Conservation (phyloP, 2,113 vertebrate genomes). For the Cheilinus undulatus region DNA sequence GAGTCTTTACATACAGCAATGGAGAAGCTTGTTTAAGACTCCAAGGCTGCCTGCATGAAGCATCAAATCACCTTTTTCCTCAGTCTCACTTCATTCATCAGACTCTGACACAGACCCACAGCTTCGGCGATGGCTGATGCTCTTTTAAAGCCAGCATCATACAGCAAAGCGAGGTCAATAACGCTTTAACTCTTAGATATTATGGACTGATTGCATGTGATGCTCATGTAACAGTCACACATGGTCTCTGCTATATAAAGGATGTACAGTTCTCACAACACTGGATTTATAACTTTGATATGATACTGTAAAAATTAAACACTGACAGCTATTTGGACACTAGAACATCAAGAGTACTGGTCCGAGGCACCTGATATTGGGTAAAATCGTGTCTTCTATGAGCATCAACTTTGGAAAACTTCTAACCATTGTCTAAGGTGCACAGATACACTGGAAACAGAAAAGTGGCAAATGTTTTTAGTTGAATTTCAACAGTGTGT, state of each 20-base stretch:
- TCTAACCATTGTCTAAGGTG: too few species aligned
- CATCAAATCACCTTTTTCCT: slow-evolving; percentile 7
- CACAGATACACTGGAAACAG: too few species aligned
- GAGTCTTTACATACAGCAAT: slow-evolving; percentile 33
- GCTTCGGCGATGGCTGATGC: not conserved
- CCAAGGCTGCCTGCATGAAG: slow-evolving; percentile 13
- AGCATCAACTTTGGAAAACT: too few species aligned
- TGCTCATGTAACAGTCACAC: not conserved
- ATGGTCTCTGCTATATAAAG: not conserved
- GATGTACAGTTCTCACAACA: too few species aligned
- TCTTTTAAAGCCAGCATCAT: slow-evolving; percentile 1
- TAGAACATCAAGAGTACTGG: too few species aligned
- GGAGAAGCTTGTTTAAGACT: slow-evolving; percentile 19
- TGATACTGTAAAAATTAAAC: too few species aligned
- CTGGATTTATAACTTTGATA: too few species aligned
- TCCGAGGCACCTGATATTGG: too few species aligned
- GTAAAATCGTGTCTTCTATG: too few species aligned
- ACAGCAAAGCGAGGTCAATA: slow-evolving; percentile 2
- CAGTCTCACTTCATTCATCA: not conserved
- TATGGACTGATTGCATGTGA: not conserved
- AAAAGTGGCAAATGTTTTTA: too few species aligned
- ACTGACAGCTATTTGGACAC: too few species aligned
- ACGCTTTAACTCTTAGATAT: not conserved
- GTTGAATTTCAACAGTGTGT: too few species aligned
- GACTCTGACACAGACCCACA: not conserved